These are phyloP conservation scores for Poeciliopsis presidionis DNA, from an alignment of 2,797 vertebrate species.

Conservation along the genomic window DNA sequence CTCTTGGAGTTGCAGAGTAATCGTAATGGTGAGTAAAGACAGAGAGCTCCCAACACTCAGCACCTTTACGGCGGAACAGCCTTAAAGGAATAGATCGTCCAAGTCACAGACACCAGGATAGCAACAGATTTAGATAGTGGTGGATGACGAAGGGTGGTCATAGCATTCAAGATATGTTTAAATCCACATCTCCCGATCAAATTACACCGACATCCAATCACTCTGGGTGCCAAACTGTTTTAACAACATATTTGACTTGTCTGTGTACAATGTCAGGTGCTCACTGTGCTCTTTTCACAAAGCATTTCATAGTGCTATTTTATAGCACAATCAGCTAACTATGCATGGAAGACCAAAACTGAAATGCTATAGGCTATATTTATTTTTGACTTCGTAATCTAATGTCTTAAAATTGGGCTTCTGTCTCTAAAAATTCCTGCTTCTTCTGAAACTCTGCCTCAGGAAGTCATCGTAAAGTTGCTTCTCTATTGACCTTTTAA, in stretches of 20 bases:
- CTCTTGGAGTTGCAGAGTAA: not conserved
- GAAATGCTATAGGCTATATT: too few relatives aligned
- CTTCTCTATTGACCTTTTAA: too few relatives aligned
- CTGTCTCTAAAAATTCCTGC: too few relatives aligned
- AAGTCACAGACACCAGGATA: not conserved
- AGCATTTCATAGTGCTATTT: too few relatives aligned
- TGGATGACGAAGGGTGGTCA: not conserved
- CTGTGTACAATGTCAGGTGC: not conserved
- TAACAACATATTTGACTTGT: not conserved
- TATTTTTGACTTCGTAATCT: too few relatives aligned
- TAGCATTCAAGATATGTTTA: not conserved
- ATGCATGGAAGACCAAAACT: too few relatives aligned
- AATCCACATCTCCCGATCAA: not conserved
- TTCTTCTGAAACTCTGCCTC: too few relatives aligned
- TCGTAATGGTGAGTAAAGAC: not conserved
- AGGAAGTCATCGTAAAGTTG: too few relatives aligned
- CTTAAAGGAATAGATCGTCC: not conserved
- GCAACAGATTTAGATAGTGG: not conserved
- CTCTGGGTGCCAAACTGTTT: not conserved
- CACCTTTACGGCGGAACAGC: not conserved
- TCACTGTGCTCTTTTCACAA: not conserved
- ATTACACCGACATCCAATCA: not conserved
- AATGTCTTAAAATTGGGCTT: too few relatives aligned
- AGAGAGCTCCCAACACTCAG: not conserved
- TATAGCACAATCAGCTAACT: too few relatives aligned